These are phyloP conservation scores for Sebastes minor DNA, from an alignment of 2,797 vertebrate species.

Conservation along the genomic window DNA sequence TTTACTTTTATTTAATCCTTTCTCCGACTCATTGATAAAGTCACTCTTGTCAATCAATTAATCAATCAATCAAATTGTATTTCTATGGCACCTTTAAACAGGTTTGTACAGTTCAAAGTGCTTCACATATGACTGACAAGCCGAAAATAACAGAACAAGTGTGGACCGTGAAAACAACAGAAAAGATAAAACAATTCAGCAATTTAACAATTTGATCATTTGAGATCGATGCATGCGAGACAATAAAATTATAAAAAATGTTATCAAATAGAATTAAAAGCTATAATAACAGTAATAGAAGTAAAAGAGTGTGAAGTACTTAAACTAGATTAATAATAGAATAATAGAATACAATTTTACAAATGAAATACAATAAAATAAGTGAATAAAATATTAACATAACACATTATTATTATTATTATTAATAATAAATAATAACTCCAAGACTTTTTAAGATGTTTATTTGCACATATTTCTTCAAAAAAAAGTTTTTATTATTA, in stretches of 20 bases:
- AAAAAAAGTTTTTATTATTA: not conserved
- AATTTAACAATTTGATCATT: not conserved
- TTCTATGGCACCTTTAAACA: not conserved
- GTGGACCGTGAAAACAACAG: not conserved
- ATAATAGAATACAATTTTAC: not conserved
- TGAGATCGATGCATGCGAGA: not conserved
- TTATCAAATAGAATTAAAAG: not conserved
- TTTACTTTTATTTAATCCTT: not conserved
- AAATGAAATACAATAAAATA: not conserved
- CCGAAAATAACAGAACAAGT: not conserved
- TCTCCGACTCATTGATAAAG: not conserved
- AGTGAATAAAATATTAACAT: not conserved
- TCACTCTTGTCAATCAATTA: not conserved
- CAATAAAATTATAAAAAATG: not conserved
- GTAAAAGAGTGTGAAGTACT: not conserved
- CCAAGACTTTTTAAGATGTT: not conserved
- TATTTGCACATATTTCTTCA: not conserved
- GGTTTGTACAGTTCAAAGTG: not conserved
- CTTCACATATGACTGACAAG: not conserved
- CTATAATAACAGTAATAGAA: not conserved
- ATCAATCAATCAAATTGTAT: not conserved
- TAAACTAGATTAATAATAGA: not conserved
- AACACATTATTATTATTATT: not conserved
- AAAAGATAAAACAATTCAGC: not conserved
- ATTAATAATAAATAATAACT: not conserved